Conservation (phyloP, 1,140 invertebrate species). For the Drosophila ananassae region DNA sequence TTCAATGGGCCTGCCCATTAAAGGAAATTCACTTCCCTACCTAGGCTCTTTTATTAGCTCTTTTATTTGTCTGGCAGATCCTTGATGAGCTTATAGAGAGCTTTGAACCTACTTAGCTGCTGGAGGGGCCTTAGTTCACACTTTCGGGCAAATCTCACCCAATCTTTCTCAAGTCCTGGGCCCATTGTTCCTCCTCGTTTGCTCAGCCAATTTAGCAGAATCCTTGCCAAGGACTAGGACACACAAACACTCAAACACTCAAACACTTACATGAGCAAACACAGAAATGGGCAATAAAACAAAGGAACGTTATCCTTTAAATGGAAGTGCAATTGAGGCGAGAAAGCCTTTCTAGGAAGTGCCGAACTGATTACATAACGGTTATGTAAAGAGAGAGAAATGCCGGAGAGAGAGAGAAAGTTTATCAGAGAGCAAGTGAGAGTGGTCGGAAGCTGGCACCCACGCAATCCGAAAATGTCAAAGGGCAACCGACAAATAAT, state of each 20-base stretch:
- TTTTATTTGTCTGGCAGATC: conserved; percentile 8
- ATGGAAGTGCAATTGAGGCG: conserved; percentile 64
- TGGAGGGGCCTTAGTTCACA: conserved; percentile 31
- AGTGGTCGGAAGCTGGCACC: conserved; percentile 34
- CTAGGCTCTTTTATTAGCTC: neutral
- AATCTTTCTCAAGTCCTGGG: conserved; percentile 25
- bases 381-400: conserved; percentile 57
- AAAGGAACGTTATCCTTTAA: conserved; percentile 68
- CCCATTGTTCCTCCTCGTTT: conserved; percentile 25
- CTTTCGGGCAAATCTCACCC: conserved; percentile 11
- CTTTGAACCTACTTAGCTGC: conserved; percentile 15
- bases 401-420: conserved; percentile 12
- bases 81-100: conserved; percentile 24
- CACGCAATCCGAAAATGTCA: conserved; percentile 59
- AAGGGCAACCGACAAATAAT: conserved; percentile 37
- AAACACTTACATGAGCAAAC: neutral
- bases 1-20: conserved; percentile 8
- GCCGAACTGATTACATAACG: conserved; percentile 64
- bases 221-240: conserved; percentile 27
- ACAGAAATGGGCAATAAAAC: conserved; percentile 39
- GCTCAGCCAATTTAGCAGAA: conserved; percentile 21
- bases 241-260: neutral
- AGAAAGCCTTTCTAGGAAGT: conserved; percentile 35
- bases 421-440: conserved; percentile 17
- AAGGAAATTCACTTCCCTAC: neutral